These are phyloP conservation scores for Apodemia mormo DNA, from an alignment of 2,888 invertebrate species.

Conservation along the genomic window DNA sequence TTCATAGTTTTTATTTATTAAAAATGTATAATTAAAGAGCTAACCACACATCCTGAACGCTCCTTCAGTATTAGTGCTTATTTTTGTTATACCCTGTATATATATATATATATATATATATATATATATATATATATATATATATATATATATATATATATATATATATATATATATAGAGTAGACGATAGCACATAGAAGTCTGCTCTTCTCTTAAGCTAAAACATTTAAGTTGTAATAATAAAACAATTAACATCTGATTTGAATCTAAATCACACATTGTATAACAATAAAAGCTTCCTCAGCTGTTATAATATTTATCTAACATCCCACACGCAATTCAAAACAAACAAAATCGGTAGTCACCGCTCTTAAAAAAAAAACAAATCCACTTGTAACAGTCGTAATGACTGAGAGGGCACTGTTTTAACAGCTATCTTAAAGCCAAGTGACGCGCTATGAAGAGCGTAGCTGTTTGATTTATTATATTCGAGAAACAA, in stretches of 20 bases:
- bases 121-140: too few relatives aligned
- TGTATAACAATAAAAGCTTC: not conserved
- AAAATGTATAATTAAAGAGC: too few relatives aligned
- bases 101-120: too few relatives aligned
- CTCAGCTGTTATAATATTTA: constrained; percentile 17
- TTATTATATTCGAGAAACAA: constrained; percentile 15
- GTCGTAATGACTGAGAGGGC: constrained; percentile 26
- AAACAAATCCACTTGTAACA: constrained; percentile 32
- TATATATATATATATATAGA: too few relatives aligned
- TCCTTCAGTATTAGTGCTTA: too few relatives aligned
- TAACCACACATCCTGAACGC: too few relatives aligned
- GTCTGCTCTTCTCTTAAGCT: too few relatives aligned
- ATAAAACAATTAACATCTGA: not conserved
- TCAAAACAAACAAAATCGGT: constrained; percentile 16
- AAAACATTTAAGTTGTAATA: not conserved
- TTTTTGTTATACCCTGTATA: too few relatives aligned
- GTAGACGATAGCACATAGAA: too few relatives aligned
- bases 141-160: too few relatives aligned
- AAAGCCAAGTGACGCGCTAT: constrained; percentile 29
- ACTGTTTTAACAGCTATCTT: constrained; percentile 35
- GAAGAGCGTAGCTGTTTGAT: constrained; percentile 31
- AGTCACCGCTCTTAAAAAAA: constrained; percentile 22
- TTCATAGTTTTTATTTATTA: too few relatives aligned
- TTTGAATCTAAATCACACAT: not conserved
- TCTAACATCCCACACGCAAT: constrained; percentile 17